Evolutionary conservation across 2,797 vertebrate genomes (phyloP), one percentile per base, ranked within the genome.

Genomic region (Rhinoraja longicauda): DNA sequence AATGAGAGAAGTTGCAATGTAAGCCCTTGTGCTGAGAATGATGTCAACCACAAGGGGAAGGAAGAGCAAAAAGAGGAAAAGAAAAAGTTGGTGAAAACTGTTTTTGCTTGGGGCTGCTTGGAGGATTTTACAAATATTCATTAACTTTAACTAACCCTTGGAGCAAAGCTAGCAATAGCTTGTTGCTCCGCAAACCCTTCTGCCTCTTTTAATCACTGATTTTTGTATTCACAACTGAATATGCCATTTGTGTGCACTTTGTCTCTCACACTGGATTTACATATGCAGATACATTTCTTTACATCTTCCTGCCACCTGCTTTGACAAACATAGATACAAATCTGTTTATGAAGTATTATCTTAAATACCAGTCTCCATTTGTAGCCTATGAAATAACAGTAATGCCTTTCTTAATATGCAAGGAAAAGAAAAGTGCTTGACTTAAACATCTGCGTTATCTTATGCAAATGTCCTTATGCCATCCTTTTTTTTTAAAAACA

Each of bases 1-100:
- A 92, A 92, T 75, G 90, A 75, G 5, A 92, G 45, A 57, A 53
- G 39, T 75, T 57, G 36, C 90, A 92, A 45, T 73, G 15, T 29
- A 29, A 92, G 75, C 24, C 90, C 90, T 75, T 75, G 92, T 92
- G 70, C 26, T 67, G 84, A 88, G 26, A 39, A 92, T n/a, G 90
- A 75, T 53, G 72, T 53, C 39, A 92, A 72, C 70, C 67, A 92
- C 10, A 39, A 92, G n/a, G 67, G 72, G 88, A 72, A 91, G 39
- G 90, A 92, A 45, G 21, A 53, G 36, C 90, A 4, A 39, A 92
- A 45, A 92, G 90, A 92, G 72, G 90, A 92, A 92, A 45, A 72
- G 21, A 92, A 92, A 92, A 92, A 72, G 90, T 92, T 92, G 70
- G 90, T 75, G 70, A 92, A 92, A 92, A 75, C 36, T 15, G 67